Percentiles rank a stretch among this genome's conserved stretches.
Evolutionary conservation across 2,113 vertebrate genomes (phyloP).

Genomic region (Galeopterus variegatus): DNA sequence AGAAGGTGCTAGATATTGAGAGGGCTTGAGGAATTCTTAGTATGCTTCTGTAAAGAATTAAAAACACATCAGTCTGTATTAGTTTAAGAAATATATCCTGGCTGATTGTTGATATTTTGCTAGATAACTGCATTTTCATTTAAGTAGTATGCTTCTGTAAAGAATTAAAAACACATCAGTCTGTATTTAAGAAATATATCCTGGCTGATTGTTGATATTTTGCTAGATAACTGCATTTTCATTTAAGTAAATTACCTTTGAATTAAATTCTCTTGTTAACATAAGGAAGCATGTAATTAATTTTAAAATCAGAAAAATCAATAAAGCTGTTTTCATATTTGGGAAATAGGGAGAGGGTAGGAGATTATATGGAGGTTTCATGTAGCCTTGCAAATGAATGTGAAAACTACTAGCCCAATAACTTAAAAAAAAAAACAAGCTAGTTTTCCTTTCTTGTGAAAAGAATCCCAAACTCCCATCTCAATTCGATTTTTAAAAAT

Average conservation of each 20-base stretch:
- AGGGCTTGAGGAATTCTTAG: background rate
- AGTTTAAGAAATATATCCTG: background rate
- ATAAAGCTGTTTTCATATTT: conserved; percentile 56
- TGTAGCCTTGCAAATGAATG: conserved; percentile 6
- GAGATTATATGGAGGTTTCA: background rate
- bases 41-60: conserved; percentile 54
- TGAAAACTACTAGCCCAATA: conserved; percentile 49
- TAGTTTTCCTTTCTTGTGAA: conserved; percentile 42
- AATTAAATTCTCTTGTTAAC: conserved; percentile 49
- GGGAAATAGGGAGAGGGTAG: background rate
- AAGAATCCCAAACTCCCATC: background rate
- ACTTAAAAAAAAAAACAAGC: background rate
- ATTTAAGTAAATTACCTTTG: conserved; percentile 58
- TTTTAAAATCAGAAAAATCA: conserved; percentile 59
- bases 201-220: conserved; percentile 32
- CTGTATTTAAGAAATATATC: conserved; percentile 43
- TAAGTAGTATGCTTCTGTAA: conserved; percentile 52
- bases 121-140: conserved; percentile 61
- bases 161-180: background rate
- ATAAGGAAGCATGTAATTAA: conserved; percentile 45
- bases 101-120: conserved; percentile 37
- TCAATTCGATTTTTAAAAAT: background rate
- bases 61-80: conserved; percentile 6
- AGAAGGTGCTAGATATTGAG: background rate
- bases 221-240: conserved; percentile 57